phyloP scores from a whole-genome alignment of 1,140 invertebrate species.

The Phenacoccus solenopsis region DNA sequence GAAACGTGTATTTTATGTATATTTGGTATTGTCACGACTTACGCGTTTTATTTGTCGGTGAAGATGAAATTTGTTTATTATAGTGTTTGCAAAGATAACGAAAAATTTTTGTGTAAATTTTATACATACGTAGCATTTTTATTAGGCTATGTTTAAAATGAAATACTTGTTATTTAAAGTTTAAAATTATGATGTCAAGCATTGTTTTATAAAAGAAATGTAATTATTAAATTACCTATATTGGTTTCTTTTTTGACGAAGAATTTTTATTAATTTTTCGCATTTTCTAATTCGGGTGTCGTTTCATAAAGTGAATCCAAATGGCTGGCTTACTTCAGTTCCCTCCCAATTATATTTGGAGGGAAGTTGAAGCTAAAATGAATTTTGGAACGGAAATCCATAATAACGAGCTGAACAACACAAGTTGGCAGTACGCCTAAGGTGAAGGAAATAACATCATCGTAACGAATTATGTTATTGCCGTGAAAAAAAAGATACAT shows the following conservation, averaged over 20 bases:
- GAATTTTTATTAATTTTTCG: too few relatives aligned
- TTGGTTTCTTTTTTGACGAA: neutral
- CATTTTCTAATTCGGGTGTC: too few relatives aligned
- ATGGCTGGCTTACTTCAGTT: too few relatives aligned
- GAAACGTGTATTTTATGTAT: neutral
- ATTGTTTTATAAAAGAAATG: neutral
- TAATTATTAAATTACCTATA: neutral
- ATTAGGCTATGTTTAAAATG: neutral
- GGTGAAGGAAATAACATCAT: too few relatives aligned
- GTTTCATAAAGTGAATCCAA: too few relatives aligned
- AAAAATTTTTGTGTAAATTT: neutral
- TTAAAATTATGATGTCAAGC: neutral
- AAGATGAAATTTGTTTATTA: neutral
- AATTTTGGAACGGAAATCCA: too few relatives aligned
- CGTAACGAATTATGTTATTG: too few relatives aligned
- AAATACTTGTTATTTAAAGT: neutral
- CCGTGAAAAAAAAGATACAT: too few relatives aligned
- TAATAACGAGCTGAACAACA: too few relatives aligned
- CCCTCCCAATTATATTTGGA: too few relatives aligned
- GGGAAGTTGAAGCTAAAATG: too few relatives aligned
- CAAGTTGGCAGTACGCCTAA: too few relatives aligned
- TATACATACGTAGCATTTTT: neutral
- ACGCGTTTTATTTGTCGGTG: neutral
- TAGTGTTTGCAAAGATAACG: neutral
- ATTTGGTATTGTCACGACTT: neutral